Conservation (phyloP, 1,140 invertebrate genomes). For the Sarcophaga bullata region DNA sequence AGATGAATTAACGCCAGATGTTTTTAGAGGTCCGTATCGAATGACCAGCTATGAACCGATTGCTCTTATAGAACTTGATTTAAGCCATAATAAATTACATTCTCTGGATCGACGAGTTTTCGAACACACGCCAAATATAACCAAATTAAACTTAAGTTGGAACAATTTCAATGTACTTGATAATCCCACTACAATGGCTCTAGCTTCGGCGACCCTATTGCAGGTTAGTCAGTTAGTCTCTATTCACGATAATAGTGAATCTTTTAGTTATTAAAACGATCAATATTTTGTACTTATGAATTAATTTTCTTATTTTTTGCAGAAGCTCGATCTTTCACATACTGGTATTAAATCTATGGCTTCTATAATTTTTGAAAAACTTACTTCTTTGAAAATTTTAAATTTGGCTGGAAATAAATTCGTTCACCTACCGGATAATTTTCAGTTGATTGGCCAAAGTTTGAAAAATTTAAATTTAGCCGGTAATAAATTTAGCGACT, state of each 20-base stretch:
- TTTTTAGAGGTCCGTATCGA: conserved; percentile 72
- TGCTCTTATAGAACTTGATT: conserved; percentile 72
- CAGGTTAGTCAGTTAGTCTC: conserved; percentile 58
- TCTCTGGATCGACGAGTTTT: conserved; percentile 76
- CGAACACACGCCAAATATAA: conserved; percentile 74
- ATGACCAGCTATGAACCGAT: conserved; percentile 72
- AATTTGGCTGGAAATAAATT: conserved; percentile 71
- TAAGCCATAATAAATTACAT: conserved; percentile 75
- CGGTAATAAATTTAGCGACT: conserved; percentile 69
- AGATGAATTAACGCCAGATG: conserved; percentile 69
- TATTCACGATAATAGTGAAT: background rate
- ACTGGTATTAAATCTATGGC: conserved; percentile 69
- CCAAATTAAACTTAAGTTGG: conserved; percentile 73
- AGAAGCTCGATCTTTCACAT: conserved; percentile 71
- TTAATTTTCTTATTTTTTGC: conserved; percentile 42
- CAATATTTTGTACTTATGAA: background rate
- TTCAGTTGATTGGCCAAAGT: conserved; percentile 67
- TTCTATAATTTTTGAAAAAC: conserved; percentile 64
- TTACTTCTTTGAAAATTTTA: conserved; percentile 67
- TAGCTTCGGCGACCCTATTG: conserved; percentile 71
- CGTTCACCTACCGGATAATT: conserved; percentile 68
- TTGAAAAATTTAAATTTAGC: conserved; percentile 70
- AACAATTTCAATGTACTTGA: conserved; percentile 76
- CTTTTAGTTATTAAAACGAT: background rate
- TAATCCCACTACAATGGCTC: conserved; percentile 69